phyloP scores from a whole-genome alignment of 2,888 invertebrate species.

The Drosophila kokeensis region DNA sequence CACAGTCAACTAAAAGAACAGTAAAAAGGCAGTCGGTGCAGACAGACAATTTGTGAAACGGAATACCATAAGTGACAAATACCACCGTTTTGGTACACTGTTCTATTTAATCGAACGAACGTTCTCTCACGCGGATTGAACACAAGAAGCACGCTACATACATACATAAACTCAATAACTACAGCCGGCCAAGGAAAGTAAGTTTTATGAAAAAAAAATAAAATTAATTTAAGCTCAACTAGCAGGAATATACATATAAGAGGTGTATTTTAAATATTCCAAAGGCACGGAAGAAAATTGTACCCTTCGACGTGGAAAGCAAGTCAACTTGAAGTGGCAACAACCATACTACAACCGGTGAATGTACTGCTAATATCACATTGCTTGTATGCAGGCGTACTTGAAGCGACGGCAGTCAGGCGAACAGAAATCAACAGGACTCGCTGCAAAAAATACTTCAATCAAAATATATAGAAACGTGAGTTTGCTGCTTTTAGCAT shows the following conservation, averaged over 20 bases:
- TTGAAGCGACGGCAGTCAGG: constrained; percentile 12
- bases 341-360: constrained; percentile 5
- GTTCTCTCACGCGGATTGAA: constrained; percentile 13
- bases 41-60: neutral
- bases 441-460: constrained; percentile 10
- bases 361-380: constrained; percentile 11
- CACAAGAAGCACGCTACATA: constrained; percentile 6
- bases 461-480: constrained; percentile 34
- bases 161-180: constrained; percentile 12
- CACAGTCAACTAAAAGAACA: constrained; percentile 6
- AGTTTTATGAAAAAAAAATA: neutral
- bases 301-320: constrained; percentile 1
- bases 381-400: constrained; percentile 24
- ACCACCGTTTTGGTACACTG: constrained; percentile 26
- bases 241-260: neutral
- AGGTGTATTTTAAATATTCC: constrained; percentile 1
- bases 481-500: constrained; percentile 16
- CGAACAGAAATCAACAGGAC: constrained; percentile 13
- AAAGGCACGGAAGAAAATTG: constrained; percentile 9
- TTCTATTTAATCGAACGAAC: constrained; percentile 4
- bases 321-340: constrained; percentile 12
- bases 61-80: neutral
- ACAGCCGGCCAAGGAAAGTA: constrained; percentile 14
- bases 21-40: neutral
- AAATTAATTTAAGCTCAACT: constrained; percentile 5